Base-by-base conservation (phyloP, 1,140 invertebrate species). In the Trichomalopsis sarcophagae region DNA sequence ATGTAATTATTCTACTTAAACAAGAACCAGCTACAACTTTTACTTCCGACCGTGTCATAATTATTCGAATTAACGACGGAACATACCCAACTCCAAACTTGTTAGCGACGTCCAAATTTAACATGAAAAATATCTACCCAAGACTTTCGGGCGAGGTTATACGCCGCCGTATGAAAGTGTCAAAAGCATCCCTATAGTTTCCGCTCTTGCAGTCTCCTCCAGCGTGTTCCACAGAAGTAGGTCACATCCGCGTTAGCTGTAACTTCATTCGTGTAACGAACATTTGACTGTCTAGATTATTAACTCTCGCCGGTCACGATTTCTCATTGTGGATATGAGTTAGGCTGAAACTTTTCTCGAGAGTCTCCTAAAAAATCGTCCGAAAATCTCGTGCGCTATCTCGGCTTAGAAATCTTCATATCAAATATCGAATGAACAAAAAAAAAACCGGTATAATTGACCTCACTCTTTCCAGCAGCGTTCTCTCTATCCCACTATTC, bases 181-280 rank as follows among this genome's bases (percentile, higher is more conserved):
- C 76, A 78, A 78, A 78, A 78, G 27, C 50, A 78, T 62, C 55
- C 27, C 10, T 27, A 66, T 21, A 78, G 44, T 66, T 66, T 62
- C 13, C 9, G 2, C 75, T 21, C 6, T 21, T 6, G 21, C 55
- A 17, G 21, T 62, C 55, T n/a, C 17, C 55, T 62, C 55, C 17
- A 62, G 55, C 55, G 21, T 62, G 17, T 36, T 21, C 11, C 10
- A 10, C 5, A 6, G 11, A 78, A 78, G 27, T 78, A n/a, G 76
- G 76, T 78, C 76, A 62, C 17, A 62, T 62, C 17, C 55, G 55
- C 21, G 21, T 62, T 62, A 2, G n/a, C 55, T 62, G 6, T n/a
- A 62, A 62, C 55, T 62, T 21, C 21, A 62, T n/a, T 62, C 17
- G 17, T 17, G 17, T 62, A 55, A n/a, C 7, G 21, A 62, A 62